Conservation (phyloP, 2,797 vertebrate species). For the Dipus sagitta region DNA sequence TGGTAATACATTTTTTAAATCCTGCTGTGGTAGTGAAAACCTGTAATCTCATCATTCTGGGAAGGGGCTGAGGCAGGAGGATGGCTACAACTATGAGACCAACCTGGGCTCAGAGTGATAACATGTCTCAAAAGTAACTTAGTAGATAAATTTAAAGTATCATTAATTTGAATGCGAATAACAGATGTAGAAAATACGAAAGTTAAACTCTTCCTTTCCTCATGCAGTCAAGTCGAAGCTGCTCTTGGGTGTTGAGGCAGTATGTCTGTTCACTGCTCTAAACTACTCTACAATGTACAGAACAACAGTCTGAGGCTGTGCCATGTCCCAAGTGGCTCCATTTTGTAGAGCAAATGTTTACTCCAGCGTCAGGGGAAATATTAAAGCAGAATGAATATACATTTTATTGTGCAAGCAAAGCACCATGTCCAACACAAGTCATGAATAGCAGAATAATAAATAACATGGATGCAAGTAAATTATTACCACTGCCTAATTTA, state of each 20-base stretch:
- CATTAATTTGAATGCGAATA: conserved; percentile 3
- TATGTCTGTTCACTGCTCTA: not conserved
- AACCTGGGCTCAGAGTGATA: not conserved
- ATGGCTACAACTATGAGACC: not conserved
- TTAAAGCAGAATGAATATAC: not conserved
- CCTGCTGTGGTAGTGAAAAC: not conserved
- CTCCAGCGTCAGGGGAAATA: not conserved
- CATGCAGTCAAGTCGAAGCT: not conserved
- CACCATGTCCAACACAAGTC: too few species aligned
- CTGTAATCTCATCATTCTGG: not conserved
- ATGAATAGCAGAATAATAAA: too few species aligned
- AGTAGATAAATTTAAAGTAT: not conserved
- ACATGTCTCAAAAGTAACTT: not conserved
- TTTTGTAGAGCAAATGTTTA: not conserved
- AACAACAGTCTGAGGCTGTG: not conserved
- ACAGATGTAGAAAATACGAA: not conserved
- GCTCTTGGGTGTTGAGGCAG: not conserved
- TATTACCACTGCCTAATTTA: not conserved
- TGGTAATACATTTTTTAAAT: not conserved
- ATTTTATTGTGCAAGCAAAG: too few species aligned
- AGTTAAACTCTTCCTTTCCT: not conserved
- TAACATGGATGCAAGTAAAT: too few species aligned
- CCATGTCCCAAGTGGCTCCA: not conserved
- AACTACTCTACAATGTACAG: not conserved
- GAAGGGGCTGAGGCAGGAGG: not conserved